Evolutionary conservation across 2,113 vertebrate genomes (phyloP).

Genomic region (Empidonax traillii): DNA sequence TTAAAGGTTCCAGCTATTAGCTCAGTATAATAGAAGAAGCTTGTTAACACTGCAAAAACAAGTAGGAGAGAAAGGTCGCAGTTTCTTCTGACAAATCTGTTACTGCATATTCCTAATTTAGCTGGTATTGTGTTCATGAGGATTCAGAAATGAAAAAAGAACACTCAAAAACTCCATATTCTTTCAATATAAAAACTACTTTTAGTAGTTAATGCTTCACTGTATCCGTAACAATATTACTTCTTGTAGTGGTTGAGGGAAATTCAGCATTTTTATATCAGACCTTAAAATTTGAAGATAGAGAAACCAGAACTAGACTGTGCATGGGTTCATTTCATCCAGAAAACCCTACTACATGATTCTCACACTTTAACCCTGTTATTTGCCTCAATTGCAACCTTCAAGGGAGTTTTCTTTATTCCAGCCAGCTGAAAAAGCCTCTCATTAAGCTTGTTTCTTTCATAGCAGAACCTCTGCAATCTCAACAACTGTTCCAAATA

Average conservation of each 20-base stretch:
- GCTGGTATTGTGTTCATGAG: not conserved
- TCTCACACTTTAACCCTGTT: not conserved
- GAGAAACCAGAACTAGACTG: not conserved
- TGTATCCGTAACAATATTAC: not conserved
- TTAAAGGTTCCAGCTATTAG: not conserved
- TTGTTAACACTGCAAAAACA: accelerated
- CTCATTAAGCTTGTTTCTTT: not conserved
- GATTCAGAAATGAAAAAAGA: not conserved
- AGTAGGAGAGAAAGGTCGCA: not conserved
- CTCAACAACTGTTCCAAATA: not conserved
- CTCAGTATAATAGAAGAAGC: not conserved
- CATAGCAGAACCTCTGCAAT: not conserved
- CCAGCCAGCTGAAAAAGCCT: not conserved
- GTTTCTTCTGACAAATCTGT: not conserved
- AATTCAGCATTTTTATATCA: not conserved
- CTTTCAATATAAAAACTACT: not conserved
- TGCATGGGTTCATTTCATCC: not conserved
- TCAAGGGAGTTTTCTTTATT: not conserved
- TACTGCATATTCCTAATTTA: not conserved
- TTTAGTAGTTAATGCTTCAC: not conserved
- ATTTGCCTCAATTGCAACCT: not conserved
- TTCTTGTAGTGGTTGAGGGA: not conserved
- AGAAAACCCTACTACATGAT: not conserved
- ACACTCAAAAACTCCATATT: not conserved
- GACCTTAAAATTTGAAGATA: not conserved